Base-by-base conservation (phyloP, 53 echinoderm and acorn worm genomes). In the Astropecten irregularis region DNA sequence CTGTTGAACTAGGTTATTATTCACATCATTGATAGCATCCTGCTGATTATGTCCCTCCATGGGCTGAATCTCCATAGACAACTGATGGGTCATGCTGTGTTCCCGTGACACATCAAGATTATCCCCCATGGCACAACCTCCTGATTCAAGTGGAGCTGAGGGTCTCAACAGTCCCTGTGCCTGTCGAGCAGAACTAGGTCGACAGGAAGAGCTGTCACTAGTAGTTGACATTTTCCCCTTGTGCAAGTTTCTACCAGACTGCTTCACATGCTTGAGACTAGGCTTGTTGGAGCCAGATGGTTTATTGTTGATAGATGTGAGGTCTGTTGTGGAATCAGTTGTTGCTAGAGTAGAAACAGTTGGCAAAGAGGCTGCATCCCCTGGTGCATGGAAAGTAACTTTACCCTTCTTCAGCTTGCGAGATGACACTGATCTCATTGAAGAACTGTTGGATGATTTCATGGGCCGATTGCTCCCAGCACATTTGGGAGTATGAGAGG, bases 81-180 rank as follows among this genome's bases (percentile, higher is more conserved):
- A 36, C 32, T 36, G 64, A 26, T 40, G 73, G n/a, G 53, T 35
- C 23, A 53, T 37, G 20, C 54, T 37, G 38, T 27, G 40, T 26
- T 68, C 68, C n/a, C 68, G 40, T 42, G 10, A 22, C 47, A 46
- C 68, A 25, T 68, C 68, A 14, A 26, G 23, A 40, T 73, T 53
- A 37, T 73, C 73, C 32, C 73, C 73, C 73, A 57, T 73, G 73
- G 73, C 73, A 36, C 34, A 29, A 5, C 38, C 36, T 4, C 49
- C 54, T 13, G 73, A 64, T 34, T 18, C 64, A 26, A 73, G 54
- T 19, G 23, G 16, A 34, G 55, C 73, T 11, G 50, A 54, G 19
- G 55, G 38, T 73, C 51, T 73, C 37, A 55, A 39, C 4, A 18
- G 55, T 25, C 38, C 39, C 33, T 36, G 55, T n/a, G 73, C 55